These are phyloP conservation scores for Trididemnum clinides DNA, from an alignment of 23 tunicate species.

Conservation along the genomic window DNA sequence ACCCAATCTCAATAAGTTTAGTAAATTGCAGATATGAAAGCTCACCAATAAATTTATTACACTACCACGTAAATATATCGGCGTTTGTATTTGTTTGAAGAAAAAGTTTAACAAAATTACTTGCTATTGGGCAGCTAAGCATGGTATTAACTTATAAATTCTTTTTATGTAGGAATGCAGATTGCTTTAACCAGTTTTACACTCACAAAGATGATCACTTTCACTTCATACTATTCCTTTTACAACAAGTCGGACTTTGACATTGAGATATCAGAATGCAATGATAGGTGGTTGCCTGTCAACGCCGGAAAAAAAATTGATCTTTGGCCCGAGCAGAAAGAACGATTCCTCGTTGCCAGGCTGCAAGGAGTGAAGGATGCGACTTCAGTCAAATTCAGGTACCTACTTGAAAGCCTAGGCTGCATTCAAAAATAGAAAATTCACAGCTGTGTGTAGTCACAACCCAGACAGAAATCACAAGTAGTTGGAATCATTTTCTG, in stretches of 20 bases:
- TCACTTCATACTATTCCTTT: constrained; percentile 72
- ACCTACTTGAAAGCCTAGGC: no score
- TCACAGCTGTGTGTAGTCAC: no score
- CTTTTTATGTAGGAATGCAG: constrained; percentile 55
- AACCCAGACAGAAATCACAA: no score
- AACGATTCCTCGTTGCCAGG: constrained; percentile 37
- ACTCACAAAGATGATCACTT: constrained; percentile 81
- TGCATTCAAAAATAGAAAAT: no score
- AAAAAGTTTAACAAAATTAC: no score
- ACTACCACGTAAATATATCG: no score
- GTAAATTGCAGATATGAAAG: no score
- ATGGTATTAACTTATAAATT: not conserved
- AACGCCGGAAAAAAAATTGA: constrained; percentile 12
- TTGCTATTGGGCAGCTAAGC: not conserved
- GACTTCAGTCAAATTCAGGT: constrained; percentile 46
- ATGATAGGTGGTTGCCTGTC: constrained; percentile 26
- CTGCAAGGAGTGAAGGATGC: constrained; percentile 35
- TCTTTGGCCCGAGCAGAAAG: constrained; percentile 72
- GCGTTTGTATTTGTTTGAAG: no score
- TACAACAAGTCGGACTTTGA: constrained; percentile 64
- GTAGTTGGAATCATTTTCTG: no score
- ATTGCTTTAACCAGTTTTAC: constrained; percentile 75
- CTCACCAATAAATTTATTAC: no score
- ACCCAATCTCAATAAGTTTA: no score
- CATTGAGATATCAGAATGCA: constrained; percentile 50